Base-by-base conservation (phyloP, 2,113 vertebrate species). In the Rostratula benghalensis region DNA sequence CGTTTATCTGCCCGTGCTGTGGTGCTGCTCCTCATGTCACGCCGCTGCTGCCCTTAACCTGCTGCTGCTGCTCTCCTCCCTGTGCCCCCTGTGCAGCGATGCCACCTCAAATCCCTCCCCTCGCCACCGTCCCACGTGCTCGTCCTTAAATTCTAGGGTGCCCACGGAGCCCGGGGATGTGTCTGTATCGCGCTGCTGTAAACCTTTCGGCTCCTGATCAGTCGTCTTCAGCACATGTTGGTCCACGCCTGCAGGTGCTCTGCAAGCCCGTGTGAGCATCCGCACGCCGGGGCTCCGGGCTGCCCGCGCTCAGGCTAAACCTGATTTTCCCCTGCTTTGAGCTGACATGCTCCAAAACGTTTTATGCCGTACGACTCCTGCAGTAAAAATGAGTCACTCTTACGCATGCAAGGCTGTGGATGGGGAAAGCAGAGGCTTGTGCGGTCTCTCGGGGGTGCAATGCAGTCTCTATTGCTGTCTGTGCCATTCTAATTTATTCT, bases 371-470 rank as follows among this genome's bases (percentile, higher is more conserved):
- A 0, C 87, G 28, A 71, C 71, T 81, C 68, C 69, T 86, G 79
- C 95, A 70, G 95, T 75, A 61, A 43, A 28, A 86, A 83, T 90
- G 94, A 97, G 93, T 96, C 93, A 91, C 86, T n/a, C n/a, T 50
- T 60, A 46, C 13, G 71, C 74, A 35, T 57, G 68, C 82, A 60
- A 75, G 75, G 86, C 87, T 37, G 87, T 12, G 61, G 91, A 77
- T 24, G 71, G 91, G 96, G 87, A 77, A 60, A 27, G 90, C 69
- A 10, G 68, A 76, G 84, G 86, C 92, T 80, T 4, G 65, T 16
- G 6, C 7, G 28, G 86, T 87, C 94, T 88, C 95, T 91, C 25
- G n/a, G 85, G 94, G 91, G 86, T 89, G 92, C 92, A 70, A 6
- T 78, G 91, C 94, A 89, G 90, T 73, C 94, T 97, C 69, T 73